These are phyloP conservation scores for Trididemnum miniatum DNA, from an alignment of 23 tunicate genomes.

Conservation along the genomic window DNA sequence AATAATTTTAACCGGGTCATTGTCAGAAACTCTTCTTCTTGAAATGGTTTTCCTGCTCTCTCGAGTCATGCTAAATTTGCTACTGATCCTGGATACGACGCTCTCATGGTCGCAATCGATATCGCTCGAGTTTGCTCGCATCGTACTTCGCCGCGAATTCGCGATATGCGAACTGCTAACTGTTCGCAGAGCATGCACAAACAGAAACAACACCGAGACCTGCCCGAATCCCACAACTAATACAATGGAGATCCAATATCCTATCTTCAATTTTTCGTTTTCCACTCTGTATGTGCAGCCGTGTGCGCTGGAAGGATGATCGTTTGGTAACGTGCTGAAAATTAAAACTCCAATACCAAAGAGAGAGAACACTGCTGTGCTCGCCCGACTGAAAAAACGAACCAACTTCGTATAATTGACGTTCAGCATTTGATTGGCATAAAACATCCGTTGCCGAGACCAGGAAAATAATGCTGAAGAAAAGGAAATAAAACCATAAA, in stretches of 20 bases:
- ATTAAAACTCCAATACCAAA: not conserved
- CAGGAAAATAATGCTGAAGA: not conserved
- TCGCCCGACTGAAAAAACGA: not conserved
- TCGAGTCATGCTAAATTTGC: too few relatives aligned
- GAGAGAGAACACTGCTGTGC: not conserved
- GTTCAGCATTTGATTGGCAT: not conserved
- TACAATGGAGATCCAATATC: not conserved
- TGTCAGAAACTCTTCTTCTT: too few relatives aligned
- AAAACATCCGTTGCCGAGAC: not conserved
- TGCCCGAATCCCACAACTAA: not conserved
- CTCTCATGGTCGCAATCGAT: too few relatives aligned
- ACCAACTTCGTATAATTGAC: not conserved
- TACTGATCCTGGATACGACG: too few relatives aligned
- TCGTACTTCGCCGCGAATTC: not conserved
- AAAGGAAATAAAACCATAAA: not conserved
- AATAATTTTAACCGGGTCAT: not conserved
- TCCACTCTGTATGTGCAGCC: not conserved
- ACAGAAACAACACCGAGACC: not conserved
- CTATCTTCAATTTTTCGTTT: not conserved
- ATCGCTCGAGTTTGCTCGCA: too few relatives aligned
- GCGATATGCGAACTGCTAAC: not conserved
- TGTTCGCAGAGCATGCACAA: slow-evolving; percentile 6
- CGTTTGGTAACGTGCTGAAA: not conserved
- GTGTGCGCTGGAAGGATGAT: not conserved
- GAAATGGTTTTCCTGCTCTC: too few relatives aligned